Evolutionary conservation across 1,140 invertebrate species (phyloP).

Genomic region (Coptotermes formosanus): DNA sequence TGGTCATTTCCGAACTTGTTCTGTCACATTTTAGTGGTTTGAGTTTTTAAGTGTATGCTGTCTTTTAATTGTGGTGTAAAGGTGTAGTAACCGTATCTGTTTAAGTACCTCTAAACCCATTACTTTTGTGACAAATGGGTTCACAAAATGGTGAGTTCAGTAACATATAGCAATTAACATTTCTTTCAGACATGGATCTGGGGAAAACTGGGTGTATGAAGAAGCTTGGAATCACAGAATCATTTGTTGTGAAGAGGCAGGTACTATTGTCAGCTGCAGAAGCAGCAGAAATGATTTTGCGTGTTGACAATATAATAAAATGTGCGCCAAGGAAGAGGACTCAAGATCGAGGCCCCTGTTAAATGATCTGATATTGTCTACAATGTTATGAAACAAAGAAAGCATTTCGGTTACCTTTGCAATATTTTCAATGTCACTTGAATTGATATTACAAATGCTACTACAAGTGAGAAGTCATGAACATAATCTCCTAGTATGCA

Average conservation of each 20-base stretch:
- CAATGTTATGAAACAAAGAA: background rate
- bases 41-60: no score
- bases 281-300: constrained; percentile 98
- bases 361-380: constrained; percentile 40
- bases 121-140: no score
- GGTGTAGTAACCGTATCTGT: no score
- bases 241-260: constrained; percentile 94
- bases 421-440: background rate
- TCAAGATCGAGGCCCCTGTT: constrained; percentile 84
- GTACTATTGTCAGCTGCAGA: constrained; percentile 92
- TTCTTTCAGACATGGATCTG: constrained; percentile 75
- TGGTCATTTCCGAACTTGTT: no score
- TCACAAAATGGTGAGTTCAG: no score
- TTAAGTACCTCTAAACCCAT: no score
- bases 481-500: background rate
- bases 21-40: no score
- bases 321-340: constrained; percentile 88
- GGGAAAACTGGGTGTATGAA: constrained; percentile 86
- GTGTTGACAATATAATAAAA: constrained; percentile 97
- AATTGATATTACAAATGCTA: no score
- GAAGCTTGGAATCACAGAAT: constrained; percentile 91
- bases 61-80: no score
- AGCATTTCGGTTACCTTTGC: background rate
- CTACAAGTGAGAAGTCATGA: no score
- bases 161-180: background rate